phyloP scores from a whole-genome alignment of 2,113 vertebrate genomes.

The Acrocephalus arundinaceus region DNA sequence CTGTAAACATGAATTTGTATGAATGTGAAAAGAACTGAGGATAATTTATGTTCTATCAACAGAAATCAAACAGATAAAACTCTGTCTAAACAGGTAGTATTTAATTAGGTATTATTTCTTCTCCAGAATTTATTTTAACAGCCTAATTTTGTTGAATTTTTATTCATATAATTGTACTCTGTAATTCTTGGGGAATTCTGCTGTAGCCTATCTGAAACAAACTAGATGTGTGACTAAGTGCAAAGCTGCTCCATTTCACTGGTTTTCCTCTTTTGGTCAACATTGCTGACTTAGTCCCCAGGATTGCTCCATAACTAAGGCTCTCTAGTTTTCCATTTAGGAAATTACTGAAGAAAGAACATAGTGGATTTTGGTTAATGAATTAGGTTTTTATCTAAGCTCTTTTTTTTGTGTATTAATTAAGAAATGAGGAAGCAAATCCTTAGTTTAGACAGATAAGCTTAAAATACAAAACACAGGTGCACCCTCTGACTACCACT shows the following conservation, averaged over 20 bases:
- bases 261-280: not conserved
- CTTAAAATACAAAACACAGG: not conserved
- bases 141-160: slow-evolving; percentile 11
- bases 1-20: not conserved
- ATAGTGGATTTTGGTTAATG: not conserved
- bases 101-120: slow-evolving; percentile 58
- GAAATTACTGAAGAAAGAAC: not conserved
- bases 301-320: not conserved
- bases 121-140: slow-evolving; percentile 61
- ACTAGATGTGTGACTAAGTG: not conserved
- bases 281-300: not conserved
- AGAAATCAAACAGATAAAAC: slow-evolving; percentile 47
- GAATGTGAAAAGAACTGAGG: not conserved
- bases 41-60: slow-evolving; percentile 29
- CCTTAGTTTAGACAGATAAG: not conserved
- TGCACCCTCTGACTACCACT: not conserved
- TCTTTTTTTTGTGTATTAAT: not conserved
- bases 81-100: slow-evolving; percentile 31
- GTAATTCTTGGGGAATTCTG: not conserved
- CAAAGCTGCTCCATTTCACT: not conserved
- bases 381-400: not conserved
- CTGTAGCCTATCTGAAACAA: not conserved
- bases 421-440: slow-evolving; percentile 15
- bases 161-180: not conserved
- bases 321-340: not conserved